Percentiles rank a stretch among this genome's conserved stretches.
phyloP scores from a whole-genome alignment of 2,113 vertebrate species.

The Buteo buteo region DNA sequence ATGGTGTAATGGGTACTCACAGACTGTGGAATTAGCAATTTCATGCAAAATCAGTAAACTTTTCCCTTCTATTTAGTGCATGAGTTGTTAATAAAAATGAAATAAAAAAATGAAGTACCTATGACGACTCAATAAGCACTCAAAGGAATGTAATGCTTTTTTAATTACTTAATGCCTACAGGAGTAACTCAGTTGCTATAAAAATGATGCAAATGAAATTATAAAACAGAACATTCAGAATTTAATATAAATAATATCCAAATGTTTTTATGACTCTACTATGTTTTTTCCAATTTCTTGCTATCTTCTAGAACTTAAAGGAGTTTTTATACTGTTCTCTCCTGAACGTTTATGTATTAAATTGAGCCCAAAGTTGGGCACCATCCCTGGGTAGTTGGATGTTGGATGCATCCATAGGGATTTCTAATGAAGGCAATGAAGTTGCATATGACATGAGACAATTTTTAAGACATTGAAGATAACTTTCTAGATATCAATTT shows the following conservation, averaged over 20 bases:
- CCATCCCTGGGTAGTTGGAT: not conserved
- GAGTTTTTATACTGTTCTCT: not conserved
- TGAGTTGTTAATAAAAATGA: slow-evolving; percentile 40
- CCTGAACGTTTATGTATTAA: not conserved
- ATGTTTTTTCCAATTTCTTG: not conserved
- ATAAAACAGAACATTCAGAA: not conserved
- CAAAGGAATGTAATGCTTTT: not conserved
- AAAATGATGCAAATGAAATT: not conserved
- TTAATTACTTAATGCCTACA: not conserved
- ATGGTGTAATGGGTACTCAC: slow-evolving; percentile 9
- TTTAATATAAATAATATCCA: not conserved
- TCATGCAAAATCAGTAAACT: slow-evolving; percentile 29
- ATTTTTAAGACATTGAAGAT: not conserved
- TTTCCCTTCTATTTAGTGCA: not conserved
- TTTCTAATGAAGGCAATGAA: not conserved
- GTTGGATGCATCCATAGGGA: not conserved
- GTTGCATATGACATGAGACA: not conserved
- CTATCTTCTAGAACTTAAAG: not conserved
- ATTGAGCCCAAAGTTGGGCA: not conserved
- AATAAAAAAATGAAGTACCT: slow-evolving; percentile 3
- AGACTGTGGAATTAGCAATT: slow-evolving; percentile 50
- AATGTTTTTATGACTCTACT: not conserved
- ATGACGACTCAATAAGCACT: not conserved
- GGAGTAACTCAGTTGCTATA: not conserved
- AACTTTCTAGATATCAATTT: not conserved